Evolutionary conservation across 1,140 invertebrate species (phyloP), one percentile per base, ranked within the genome.

Genomic region (Ylistrum balloti): DNA sequence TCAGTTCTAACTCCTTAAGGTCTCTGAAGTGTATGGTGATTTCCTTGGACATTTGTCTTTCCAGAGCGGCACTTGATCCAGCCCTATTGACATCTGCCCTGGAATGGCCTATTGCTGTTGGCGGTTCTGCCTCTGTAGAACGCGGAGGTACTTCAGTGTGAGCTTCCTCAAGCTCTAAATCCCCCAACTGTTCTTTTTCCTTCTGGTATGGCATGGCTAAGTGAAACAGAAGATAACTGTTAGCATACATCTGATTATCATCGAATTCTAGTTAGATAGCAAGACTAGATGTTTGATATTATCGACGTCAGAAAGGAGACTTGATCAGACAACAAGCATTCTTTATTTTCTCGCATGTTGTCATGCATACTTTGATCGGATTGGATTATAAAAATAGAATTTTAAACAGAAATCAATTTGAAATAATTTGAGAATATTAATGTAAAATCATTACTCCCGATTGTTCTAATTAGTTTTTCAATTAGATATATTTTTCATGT

Each of bases 151-250:
- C 56, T 74, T 74, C 56, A 22, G 56, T 28, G 22, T 74, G 56
- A 5, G 56, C 56, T 74, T 74, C 56, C 56, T 74, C 56, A 1
- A 74, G 22, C 56, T 74, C 56, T 74, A 74, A 74, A 28, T 74
- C 56, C 5, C n/a, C n/a, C 56, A 74, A 74, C 22, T 74, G 5
- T n/a, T 74, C 56, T n/a, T 74, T 74, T n/a, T 74, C 56, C 56
- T 74, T 74, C 17, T 74, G 56, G n/a, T 74, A 74, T n/a, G 56
- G 56, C 56, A 74, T 74, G 56, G 56, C 56, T 74, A 74, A 74
- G 28, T 74, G 5, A 5, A 74, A 74, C 22, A 74, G 11, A 74
- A 74, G 1, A 74, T 2, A 48, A 48, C 22, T n/a, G n/a, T n/a
- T n/a, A n/a, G n/a, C n/a, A n/a, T n/a, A n/a, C n/a, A n/a, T n/a